Base-by-base conservation (phyloP, 2,797 vertebrate genomes). In the Eptatretus atami region DNA sequence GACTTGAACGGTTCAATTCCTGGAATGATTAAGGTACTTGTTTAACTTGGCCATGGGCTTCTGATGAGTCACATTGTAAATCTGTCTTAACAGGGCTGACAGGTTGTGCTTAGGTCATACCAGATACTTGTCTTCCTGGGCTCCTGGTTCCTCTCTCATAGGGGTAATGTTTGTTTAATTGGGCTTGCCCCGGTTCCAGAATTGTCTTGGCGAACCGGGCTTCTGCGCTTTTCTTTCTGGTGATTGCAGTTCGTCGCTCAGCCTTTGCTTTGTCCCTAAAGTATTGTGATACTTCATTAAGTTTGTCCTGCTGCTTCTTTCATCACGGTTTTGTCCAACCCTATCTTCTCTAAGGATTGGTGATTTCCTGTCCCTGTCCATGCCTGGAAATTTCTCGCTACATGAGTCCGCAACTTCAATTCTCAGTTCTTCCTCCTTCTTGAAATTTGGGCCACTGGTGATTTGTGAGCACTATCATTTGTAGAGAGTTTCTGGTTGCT, bases 241-340 rank as follows among this genome's bases (percentile, higher is more conserved):
- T 70, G 87, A 94, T 65, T 86, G 87, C 64, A 98, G 81, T 71
- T 99, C 90, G 70, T 96, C 84, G 9, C 95, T 96, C 61, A 99
- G 72, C 70, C 96, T 92, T 75, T 6, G 92, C 94, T 82, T 87
- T 99, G 75, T 96, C 88, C 63, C 88, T 83, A 73, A 98, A 99
- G 73, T 96, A 99, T 69, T 94, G 92, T 63, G 92, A 99, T 31
- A 98, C 90, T 73, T 98, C 82, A 65, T 81, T 92, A 65, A 99
- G 78, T 73, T 99, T 99, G 74, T 99, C n/a, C 86, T 77, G 96
- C 86, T 64, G 90, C 92, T 71, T 99, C 92, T 75, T 99, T n/a
- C n/a, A n/a, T 99, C 68, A 98, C 92, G 68, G 90, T 96, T 75
- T 82, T 84, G 75, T 98, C n/a, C 88, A 70, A 99, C 86, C 78